Conservation (phyloP, 2,113 vertebrate genomes). For the Cranoglanis bouderius region DNA sequence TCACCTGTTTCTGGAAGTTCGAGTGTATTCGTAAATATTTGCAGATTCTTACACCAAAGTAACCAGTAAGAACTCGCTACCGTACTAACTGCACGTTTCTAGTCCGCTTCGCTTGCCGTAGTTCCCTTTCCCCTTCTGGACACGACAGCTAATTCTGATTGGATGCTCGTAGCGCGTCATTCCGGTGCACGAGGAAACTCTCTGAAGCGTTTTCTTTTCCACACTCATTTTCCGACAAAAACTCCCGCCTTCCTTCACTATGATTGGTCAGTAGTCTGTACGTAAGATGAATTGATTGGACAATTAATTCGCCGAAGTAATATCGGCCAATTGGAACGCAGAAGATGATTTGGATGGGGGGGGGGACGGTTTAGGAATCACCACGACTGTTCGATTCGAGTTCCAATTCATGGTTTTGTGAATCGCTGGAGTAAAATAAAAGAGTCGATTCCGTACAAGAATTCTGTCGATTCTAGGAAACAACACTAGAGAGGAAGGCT, state of each 20-base stretch:
- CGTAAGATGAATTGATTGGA: neutral
- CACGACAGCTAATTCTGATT: slow-evolving; percentile 77
- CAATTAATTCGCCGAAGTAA: neutral
- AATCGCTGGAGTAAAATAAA: neutral
- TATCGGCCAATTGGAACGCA: neutral
- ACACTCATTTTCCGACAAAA: neutral
- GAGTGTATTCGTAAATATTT: neutral
- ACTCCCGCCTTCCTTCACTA: neutral
- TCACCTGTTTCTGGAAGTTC: slow-evolving; percentile 25
- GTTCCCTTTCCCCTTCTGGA: slow-evolving; percentile 59
- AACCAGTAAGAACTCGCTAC: neutral
- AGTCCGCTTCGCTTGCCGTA: slow-evolving; percentile 62
- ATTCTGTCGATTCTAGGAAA: no score
- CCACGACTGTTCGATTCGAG: neutral
- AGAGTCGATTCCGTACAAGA: neutral
- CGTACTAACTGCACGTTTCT: neutral
- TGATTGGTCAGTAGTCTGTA: neutral
- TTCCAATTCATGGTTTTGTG: neutral
- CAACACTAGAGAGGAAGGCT: no score
- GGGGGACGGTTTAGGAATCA: neutral
- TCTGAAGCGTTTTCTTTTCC: neutral
- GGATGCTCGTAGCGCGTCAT: slow-evolving; percentile 44
- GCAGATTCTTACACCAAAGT: neutral
- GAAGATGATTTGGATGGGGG: neutral
- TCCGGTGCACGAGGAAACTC: neutral